Evolutionary conservation across 2,888 invertebrate genomes (phyloP).

Genomic region (Cabera pusaria): DNA sequence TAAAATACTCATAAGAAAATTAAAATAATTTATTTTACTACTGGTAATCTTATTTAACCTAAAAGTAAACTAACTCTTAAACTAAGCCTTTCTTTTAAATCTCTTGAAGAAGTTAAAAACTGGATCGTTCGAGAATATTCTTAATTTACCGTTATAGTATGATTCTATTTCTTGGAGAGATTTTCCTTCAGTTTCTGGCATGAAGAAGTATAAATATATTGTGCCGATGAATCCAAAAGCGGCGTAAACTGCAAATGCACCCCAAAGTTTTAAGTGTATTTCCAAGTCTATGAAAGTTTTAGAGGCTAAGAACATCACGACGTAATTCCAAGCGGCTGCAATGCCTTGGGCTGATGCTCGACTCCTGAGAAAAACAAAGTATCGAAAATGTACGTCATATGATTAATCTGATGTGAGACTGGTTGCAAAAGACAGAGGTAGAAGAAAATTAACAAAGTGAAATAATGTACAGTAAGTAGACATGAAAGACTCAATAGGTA

Average conservation of each 20-base stretch:
- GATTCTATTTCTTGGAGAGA: slow-evolving; percentile 77
- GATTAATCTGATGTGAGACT: too few species aligned
- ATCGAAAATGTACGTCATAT: too few species aligned
- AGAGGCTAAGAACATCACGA: slow-evolving; percentile 75
- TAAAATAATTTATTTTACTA: slow-evolving; percentile 25
- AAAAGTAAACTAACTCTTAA: too few species aligned
- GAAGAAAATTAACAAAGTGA: too few species aligned
- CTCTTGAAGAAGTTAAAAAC: slow-evolving; percentile 62
- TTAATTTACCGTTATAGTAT: slow-evolving; percentile 61
- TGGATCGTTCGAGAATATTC: slow-evolving; percentile 69
- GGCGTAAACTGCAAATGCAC: slow-evolving; percentile 77
- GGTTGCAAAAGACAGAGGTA: too few species aligned
- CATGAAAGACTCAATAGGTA: too few species aligned
- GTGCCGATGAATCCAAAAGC: slow-evolving; percentile 69
- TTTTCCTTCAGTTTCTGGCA: slow-evolving; percentile 83
- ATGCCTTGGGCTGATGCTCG: slow-evolving; percentile 79
- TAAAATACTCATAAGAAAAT: slow-evolving; percentile 11
- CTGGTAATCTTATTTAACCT: neutral
- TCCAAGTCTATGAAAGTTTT: slow-evolving; percentile 81
- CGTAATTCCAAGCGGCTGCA: slow-evolving; percentile 79
- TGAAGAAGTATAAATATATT: slow-evolving; percentile 73
- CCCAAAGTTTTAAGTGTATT: slow-evolving; percentile 63
- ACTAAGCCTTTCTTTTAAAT: slow-evolving; percentile 42
- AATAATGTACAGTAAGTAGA: too few species aligned
- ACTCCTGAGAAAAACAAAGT: slow-evolving; percentile 64